These are phyloP conservation scores for Furcula furcula DNA, from an alignment of 2,888 invertebrate species.

Conservation along the genomic window DNA sequence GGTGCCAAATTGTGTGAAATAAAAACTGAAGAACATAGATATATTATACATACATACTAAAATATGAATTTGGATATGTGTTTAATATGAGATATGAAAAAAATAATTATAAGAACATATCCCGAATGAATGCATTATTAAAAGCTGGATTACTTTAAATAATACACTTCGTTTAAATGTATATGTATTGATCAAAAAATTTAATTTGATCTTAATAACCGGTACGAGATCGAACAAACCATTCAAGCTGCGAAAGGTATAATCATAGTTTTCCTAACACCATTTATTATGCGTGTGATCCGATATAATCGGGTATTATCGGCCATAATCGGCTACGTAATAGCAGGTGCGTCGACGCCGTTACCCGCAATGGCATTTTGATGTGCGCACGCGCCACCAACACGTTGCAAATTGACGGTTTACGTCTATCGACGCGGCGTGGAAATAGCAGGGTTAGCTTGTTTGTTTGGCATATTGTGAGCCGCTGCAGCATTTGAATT, in stretches of 20 bases:
- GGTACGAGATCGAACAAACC: conserved; percentile 15
- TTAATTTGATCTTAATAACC: conserved; percentile 16
- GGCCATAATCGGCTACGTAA: conserved; percentile 30
- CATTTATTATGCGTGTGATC: conserved; percentile 37
- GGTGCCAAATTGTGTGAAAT: no score
- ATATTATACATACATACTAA: no score
- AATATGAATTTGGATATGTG: no score
- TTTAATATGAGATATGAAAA: no score
- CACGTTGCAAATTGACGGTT: conserved; percentile 56
- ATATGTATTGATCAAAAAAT: not conserved
- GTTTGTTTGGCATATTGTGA: conserved; percentile 15
- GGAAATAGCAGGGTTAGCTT: conserved; percentile 22
- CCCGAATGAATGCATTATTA: conserved; percentile 4
- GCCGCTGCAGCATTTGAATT: conserved; percentile 1
- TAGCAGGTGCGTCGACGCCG: conserved; percentile 41
- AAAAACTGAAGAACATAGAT: no score
- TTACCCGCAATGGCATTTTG: conserved; percentile 39
- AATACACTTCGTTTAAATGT: not conserved
- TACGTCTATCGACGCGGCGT: conserved; percentile 25
- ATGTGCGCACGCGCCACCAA: conserved; percentile 28
- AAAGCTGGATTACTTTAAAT: conserved; percentile 1
- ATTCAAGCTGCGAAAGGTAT: conserved; percentile 22
- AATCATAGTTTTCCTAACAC: conserved; percentile 32
- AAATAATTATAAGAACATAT: no score
- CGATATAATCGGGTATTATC: conserved; percentile 25